Base-by-base conservation (phyloP, 2,797 vertebrate species). In the Tarsius wallacei region DNA sequence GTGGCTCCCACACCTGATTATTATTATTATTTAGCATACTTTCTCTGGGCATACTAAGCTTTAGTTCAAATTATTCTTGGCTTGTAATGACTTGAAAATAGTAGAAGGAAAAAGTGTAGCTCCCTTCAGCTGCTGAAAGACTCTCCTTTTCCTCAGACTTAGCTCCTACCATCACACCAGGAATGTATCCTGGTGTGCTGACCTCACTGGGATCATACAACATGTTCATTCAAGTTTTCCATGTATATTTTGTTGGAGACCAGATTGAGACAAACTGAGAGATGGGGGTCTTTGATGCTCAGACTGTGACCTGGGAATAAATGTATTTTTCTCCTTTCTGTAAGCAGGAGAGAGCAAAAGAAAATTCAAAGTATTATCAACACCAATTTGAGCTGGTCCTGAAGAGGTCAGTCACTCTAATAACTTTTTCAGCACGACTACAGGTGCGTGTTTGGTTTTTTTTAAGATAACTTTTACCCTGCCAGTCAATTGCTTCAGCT, bases 351-450 rank as follows among this genome's bases (percentile, higher is more conserved):
- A 19, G 3, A 47, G 26, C 11, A 22, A 73, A 73, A 28, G 11
- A 28, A 59, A 51, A 11, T 8, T 19, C 5, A 0, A 26, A 5
- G 31, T 14, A 6, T 57, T 11, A 22, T 42, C 7, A 4, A 19
- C 36, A 3, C 55, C 1, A 42, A 4, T 13, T 26, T 0, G 36
- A 15, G 26, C 31, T 2, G 26, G 63, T 17, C 63, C 49, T 51
- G 49, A n/a, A 49, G 42, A 0, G 0, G 15, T 24, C 0, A 0
- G 16, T 26, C 5, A 2, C 17, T 78, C 24, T 14, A 9, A n/a
- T 12, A 13, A 47, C 24, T 16, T 21, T 57, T 2, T 33, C 22
- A 0, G 6, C 13, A 11, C 0, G 2, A 26, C 12, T 0, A 1
- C 21, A 17, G 42, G 1, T 12, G 1, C n/a, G n/a, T n/a, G n/a